Evolutionary conservation across 2,888 invertebrate genomes (phyloP), one percentile per base, ranked within the genome.

Genomic region (Lomographa bimaculata): DNA sequence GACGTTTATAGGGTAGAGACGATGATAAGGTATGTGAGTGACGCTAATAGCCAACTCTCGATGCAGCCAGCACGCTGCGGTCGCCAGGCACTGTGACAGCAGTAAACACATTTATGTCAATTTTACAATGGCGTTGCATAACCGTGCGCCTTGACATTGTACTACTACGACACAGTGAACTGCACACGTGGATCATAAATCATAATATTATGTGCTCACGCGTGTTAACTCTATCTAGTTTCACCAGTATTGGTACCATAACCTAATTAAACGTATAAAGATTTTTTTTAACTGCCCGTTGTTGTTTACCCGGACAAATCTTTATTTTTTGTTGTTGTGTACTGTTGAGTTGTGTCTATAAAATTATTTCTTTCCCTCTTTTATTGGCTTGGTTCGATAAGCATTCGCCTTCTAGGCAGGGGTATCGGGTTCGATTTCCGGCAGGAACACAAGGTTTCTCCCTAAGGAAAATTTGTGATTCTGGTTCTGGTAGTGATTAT

Each of bases 121-220:
- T 76, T 82, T 76, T 77, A 81, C 77, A 83, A 79, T 77, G 64
- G 64, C 57, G 61, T 85, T 85, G 75, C 78, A 80, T 84, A 83
- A 85, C 59, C 56, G 62, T 60, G 64, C 58, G 79, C 87, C 87
- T 87, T 87, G 87, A 86, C 87, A 86, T 85, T 89, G 87, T 69
- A 71, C 80, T 71, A 78, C 73, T 69, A 71, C 80, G 71, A 78
- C 73, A 75, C 73, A 74, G 62, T 79, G 77, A 76, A 78, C 81
- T 60, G 63, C 52, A 67, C 83, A 85, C 87, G 83, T 85, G 85
- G 73, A 83, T 76, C 73, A 71, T 80, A 75, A 84, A 83, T 79
- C 69, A 77, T 67, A 65, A 60, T 60, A 64, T 57, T 59, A 64
- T 61, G 61, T 55, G 60, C 54, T 50, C 59, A 59, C 47, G 59